Conservation (phyloP, 2,113 vertebrate species). For the Antechinus flavipes region DNA sequence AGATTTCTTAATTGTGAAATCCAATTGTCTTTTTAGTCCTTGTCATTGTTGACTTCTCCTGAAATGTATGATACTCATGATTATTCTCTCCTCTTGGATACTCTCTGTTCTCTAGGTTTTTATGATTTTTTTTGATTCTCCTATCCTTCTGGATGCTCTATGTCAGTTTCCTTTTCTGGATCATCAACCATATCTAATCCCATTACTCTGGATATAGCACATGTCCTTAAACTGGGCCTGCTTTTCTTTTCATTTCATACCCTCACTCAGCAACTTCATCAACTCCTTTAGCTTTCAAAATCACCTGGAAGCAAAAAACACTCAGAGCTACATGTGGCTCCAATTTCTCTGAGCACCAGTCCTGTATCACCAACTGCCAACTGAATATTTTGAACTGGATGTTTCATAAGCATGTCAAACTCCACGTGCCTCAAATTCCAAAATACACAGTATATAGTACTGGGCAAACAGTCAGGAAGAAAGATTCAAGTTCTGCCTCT, state of each 20-base stretch:
- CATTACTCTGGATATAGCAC: background rate
- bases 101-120: background rate
- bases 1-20: background rate
- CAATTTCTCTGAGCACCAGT: background rate
- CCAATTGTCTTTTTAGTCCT: background rate
- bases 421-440: background rate
- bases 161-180: background rate
- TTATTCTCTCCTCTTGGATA: background rate
- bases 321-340: background rate
- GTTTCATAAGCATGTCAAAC: background rate
- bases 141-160: background rate
- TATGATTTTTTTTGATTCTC: background rate
- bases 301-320: background rate
- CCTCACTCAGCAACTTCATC: background rate
- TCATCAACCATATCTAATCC: background rate
- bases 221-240: background rate
- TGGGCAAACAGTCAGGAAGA: background rate
- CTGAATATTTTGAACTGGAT: background rate
- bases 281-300: background rate
- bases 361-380: background rate
- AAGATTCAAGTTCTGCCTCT: background rate
- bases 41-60: background rate
- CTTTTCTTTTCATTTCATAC: background rate
- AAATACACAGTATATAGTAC: background rate
- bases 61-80: background rate